A percentile compares a stretch with the other conserved stretches of the same genome.
Evolutionary conservation across 2,888 invertebrate genomes (phyloP).

Genomic region (Amphipoea oculea): DNA sequence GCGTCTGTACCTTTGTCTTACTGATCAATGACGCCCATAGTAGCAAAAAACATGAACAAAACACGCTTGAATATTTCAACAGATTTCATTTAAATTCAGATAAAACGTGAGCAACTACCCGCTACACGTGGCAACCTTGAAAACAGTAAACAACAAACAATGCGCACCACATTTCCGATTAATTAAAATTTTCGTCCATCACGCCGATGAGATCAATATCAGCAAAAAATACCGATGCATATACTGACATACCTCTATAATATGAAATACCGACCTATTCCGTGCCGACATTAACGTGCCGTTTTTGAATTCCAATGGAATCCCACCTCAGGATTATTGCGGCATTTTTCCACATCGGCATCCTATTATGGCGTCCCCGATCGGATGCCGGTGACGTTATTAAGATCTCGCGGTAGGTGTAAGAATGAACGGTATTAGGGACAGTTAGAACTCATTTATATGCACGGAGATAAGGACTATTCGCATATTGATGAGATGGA

Average conservation of each 20-base stretch:
- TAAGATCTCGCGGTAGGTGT: constrained; percentile 70
- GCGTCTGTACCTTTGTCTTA: no score
- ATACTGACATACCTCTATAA: constrained; percentile 54
- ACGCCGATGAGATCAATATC: constrained; percentile 23
- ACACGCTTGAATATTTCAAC: neutral
- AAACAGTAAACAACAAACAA: constrained; percentile 16
- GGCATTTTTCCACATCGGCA: constrained; percentile 86
- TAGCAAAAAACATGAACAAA: neutral
- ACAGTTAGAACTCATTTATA: constrained; percentile 59
- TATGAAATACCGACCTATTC: constrained; percentile 67
- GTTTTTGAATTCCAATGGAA: constrained; percentile 85
- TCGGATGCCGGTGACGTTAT: constrained; percentile 76
- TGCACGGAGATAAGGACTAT: constrained; percentile 49
- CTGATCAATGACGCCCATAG: no score
- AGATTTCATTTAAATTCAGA: constrained; percentile 1
- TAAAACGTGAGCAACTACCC: neutral
- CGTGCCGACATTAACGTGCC: constrained; percentile 63
- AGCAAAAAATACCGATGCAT: constrained; percentile 53
- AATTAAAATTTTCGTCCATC: constrained; percentile 37
- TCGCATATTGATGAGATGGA: constrained; percentile 46
- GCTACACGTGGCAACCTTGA: neutral
- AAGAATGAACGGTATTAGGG: constrained; percentile 65
- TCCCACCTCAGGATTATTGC: constrained; percentile 79
- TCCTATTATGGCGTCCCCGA: constrained; percentile 80
- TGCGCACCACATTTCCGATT: constrained; percentile 3